Percentiles rank a stretch among this genome's conserved stretches.
Evolutionary conservation across 2,888 invertebrate genomes (phyloP).

Genomic region (Amiota communis): DNA sequence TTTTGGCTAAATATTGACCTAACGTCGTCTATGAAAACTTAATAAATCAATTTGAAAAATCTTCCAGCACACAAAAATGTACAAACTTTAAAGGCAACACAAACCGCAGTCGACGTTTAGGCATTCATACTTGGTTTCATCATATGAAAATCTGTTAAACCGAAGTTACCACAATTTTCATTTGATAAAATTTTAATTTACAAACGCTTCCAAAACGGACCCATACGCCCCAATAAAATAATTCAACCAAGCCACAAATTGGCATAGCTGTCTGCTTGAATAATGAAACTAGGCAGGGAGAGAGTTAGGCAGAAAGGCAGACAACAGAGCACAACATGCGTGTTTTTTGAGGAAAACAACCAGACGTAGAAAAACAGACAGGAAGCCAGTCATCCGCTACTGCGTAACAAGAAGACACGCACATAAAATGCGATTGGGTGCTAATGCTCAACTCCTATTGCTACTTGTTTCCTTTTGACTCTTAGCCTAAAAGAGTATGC

Average conservation of each 20-base stretch:
- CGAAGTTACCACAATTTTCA: slow-evolving; percentile 66
- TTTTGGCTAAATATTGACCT: neutral
- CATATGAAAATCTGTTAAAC: slow-evolving; percentile 54
- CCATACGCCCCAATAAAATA: slow-evolving; percentile 43
- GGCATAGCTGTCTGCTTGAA: slow-evolving; percentile 49
- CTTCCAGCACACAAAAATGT: neutral
- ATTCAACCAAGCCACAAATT: slow-evolving; percentile 67
- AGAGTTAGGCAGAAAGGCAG: neutral
- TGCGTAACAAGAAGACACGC: slow-evolving; percentile 46
- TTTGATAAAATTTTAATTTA: slow-evolving; percentile 67
- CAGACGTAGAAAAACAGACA: slow-evolving; percentile 16
- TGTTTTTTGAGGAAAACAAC: neutral
- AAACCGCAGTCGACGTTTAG: slow-evolving; percentile 39
- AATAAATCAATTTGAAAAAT: slow-evolving; percentile 10
- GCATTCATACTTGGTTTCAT: slow-evolving; percentile 2
- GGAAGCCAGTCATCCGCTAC: slow-evolving; percentile 35
- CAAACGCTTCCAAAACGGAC: slow-evolving; percentile 42
- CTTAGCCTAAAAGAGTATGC: slow-evolving; percentile 27
- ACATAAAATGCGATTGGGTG: slow-evolving; percentile 67
- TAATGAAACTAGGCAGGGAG: neutral
- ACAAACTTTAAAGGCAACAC: slow-evolving; percentile 19
- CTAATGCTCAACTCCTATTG: slow-evolving; percentile 50
- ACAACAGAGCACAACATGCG: slow-evolving; percentile 53
- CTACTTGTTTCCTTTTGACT: neutral
- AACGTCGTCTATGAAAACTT: neutral